phyloP scores from a whole-genome alignment of 2,797 vertebrate species.

The Podargus strigoides region DNA sequence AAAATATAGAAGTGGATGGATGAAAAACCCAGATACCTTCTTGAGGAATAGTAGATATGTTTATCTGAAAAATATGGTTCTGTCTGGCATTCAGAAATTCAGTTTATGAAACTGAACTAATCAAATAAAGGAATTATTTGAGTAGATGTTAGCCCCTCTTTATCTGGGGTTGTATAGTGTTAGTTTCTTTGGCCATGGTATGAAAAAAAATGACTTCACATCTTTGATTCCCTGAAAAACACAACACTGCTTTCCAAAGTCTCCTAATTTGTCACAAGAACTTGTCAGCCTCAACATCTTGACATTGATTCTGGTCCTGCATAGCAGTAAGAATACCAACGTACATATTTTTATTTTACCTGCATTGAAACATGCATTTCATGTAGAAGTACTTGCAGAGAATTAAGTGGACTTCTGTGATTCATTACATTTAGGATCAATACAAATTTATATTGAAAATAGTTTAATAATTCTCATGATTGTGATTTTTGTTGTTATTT shows the following conservation, averaged over 20 bases:
- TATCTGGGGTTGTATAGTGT: not conserved
- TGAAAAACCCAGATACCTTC: not conserved
- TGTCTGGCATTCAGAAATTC: not conserved
- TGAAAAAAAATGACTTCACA: not conserved
- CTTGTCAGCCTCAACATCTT: not conserved
- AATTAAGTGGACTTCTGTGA: not conserved
- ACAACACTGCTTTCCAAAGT: not conserved
- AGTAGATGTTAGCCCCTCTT: not conserved
- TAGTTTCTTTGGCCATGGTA: not conserved
- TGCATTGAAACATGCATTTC: not conserved
- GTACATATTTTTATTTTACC: not conserved
- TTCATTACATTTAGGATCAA: fast-evolving
- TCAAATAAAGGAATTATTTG: not conserved
- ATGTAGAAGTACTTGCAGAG: not conserved
- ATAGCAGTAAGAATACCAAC: too few relatives aligned
- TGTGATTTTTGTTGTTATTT: not conserved
- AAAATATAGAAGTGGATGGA: not conserved
- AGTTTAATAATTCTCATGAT: not conserved
- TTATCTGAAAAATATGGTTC: not conserved
- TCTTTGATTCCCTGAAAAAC: not conserved
- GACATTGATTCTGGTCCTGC: not conserved
- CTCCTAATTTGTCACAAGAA: not conserved
- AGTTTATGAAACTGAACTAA: not conserved
- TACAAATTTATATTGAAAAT: not conserved
- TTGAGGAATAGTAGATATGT: not conserved